These are phyloP conservation scores for Sicus ferrugineus DNA, from an alignment of 2,888 invertebrate genomes.

Conservation along the genomic window DNA sequence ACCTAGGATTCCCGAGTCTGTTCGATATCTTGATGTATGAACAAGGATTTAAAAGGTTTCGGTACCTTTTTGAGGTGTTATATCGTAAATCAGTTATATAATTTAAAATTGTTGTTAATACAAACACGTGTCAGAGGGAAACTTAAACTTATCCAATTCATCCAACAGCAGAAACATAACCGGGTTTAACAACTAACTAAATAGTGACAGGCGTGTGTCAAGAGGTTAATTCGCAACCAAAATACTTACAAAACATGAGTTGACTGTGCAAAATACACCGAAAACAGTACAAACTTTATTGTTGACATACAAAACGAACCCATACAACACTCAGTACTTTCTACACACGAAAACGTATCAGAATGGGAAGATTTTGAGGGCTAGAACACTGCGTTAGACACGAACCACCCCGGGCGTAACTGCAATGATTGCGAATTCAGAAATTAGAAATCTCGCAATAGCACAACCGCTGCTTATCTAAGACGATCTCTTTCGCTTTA, in stretches of 20 bases:
- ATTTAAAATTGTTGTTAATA: no score
- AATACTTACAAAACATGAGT: slow-evolving; percentile 29
- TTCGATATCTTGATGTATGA: no score
- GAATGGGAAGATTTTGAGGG: slow-evolving; percentile 15
- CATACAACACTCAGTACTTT: slow-evolving; percentile 15
- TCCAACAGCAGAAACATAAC: slow-evolving; percentile 9
- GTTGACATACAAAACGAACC: slow-evolving; percentile 1
- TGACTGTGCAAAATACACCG: no score
- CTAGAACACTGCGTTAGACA: slow-evolving; percentile 45
- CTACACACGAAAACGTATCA: slow-evolving; percentile 21
- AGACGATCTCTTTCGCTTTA: not conserved
- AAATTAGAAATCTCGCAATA: slow-evolving; percentile 22
- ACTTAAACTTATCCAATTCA: slow-evolving; percentile 13
- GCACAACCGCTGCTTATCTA: not conserved
- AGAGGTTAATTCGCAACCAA: not conserved
- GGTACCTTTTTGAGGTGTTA: no score
- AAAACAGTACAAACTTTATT: no score
- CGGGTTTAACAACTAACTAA: slow-evolving; percentile 16
- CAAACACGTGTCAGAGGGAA: no score
- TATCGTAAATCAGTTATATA: no score
- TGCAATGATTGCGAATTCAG: slow-evolving; percentile 45
- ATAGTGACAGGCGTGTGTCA: no score
- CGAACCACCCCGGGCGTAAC: slow-evolving; percentile 59
- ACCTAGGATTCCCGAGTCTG: no score
- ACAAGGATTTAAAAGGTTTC: no score